Evolutionary conservation across 2,797 vertebrate species (phyloP).

Genomic region (Microctenopoma steveboyesi): DNA sequence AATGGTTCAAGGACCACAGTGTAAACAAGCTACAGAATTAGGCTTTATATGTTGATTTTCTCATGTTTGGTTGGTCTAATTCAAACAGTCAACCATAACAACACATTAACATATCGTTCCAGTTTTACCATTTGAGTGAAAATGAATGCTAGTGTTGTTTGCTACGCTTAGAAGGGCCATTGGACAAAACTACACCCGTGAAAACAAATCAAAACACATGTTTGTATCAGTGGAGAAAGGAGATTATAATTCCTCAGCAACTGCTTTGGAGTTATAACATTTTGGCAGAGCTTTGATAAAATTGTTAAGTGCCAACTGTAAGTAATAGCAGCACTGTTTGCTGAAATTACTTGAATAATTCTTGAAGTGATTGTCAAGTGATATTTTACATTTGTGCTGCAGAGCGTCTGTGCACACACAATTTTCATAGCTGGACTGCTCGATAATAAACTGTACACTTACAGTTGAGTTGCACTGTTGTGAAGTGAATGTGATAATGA

Average conservation of each 20-base stretch:
- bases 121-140: conserved; percentile 17
- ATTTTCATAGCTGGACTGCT: conserved; percentile 39
- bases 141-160: conserved; percentile 16
- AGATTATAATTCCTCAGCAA: conserved; percentile 13
- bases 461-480: conserved; percentile 57
- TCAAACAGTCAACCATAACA: neutral
- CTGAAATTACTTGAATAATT: conserved; percentile 16
- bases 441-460: conserved; percentile 46
- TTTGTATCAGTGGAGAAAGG: conserved; percentile 11
- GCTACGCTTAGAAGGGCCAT: neutral
- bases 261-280: neutral
- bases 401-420: conserved; percentile 18
- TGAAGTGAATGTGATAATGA: conserved; percentile 61
- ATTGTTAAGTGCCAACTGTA: conserved; percentile 5
- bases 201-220: conserved; percentile 5
- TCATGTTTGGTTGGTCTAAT: conserved; percentile 20
- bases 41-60: conserved; percentile 7
- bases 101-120: conserved; percentile 6
- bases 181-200: conserved; percentile 2
- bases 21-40: neutral
- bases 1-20: neutral
- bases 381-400: conserved; percentile 21
- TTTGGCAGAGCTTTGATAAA: conserved; percentile 15
- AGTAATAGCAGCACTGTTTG: conserved; percentile 15
- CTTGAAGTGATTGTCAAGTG: conserved; percentile 26